Conservation (phyloP, 2,888 invertebrate genomes). For the Dolomedes plantarius region DNA sequence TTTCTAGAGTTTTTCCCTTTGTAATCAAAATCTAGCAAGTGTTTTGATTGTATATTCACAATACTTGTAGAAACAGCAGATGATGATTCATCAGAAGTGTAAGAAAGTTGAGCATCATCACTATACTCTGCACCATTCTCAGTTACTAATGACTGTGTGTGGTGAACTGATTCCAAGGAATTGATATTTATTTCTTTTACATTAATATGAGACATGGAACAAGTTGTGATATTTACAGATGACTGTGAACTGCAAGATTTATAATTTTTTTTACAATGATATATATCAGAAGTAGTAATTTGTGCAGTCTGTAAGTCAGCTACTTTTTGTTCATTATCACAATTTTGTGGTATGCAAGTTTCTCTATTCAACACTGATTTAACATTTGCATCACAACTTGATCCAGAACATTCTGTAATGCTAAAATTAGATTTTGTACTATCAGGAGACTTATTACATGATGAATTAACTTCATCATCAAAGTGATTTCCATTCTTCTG, state of each 20-base stretch:
- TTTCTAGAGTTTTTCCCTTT: not conserved
- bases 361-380: not conserved
- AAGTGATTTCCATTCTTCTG: not conserved
- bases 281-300: not conserved
- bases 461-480: not conserved
- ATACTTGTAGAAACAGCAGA: not conserved
- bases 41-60: not conserved
- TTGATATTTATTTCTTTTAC: not conserved
- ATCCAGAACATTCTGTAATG: too few species aligned
- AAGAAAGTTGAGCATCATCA: constrained; percentile 15
- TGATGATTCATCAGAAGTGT: constrained; percentile 11
- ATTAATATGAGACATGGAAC: not conserved
- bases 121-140: not conserved
- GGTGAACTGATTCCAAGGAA: not conserved
- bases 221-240: not conserved
- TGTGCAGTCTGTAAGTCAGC: not conserved
- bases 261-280: not conserved
- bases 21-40: not conserved
- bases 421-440: not conserved
- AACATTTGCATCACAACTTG: not conserved
- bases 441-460: not conserved
- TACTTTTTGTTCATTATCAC: not conserved
- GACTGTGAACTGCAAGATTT: not conserved
- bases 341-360: not conserved
- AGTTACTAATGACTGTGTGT: not conserved